phyloP scores from a whole-genome alignment of 1,140 invertebrate genomes.

The Physella acuta region DNA sequence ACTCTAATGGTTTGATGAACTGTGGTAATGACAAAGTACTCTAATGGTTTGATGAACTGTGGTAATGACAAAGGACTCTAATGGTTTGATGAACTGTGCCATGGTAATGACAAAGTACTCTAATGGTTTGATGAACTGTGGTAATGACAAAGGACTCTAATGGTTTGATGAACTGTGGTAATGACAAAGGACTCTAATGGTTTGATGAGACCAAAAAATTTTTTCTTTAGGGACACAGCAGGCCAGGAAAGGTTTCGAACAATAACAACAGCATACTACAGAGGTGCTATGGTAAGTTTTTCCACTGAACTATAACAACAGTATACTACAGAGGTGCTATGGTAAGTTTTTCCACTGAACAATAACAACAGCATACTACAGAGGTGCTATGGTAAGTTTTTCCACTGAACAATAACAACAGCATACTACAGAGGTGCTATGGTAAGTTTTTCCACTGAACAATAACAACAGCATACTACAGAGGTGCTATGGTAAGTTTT shows the following conservation, averaged over 20 bases:
- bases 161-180: background rate
- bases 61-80: too few species aligned
- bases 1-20: too few species aligned
- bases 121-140: too few species aligned
- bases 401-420: slow-evolving; percentile 95
- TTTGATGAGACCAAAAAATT: too few species aligned
- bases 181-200: too few species aligned
- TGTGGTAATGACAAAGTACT: too few species aligned
- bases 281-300: slow-evolving; percentile 80
- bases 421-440: slow-evolving; percentile 96
- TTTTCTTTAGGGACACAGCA: slow-evolving; percentile 78
- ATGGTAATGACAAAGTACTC: too few species aligned
- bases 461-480: slow-evolving; percentile 95
- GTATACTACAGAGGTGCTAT: slow-evolving; percentile 96
- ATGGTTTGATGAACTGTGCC: too few species aligned
- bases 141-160: background rate
- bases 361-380: slow-evolving; percentile 95
- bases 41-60: too few species aligned
- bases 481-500: slow-evolving; percentile 91
- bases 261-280: slow-evolving; percentile 95
- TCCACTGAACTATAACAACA: slow-evolving; percentile 87
- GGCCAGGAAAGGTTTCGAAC: slow-evolving; percentile 94
- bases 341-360: too few species aligned
- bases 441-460: too few species aligned
- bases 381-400: slow-evolving; percentile 91